A percentile compares a stretch with the other conserved stretches of the same genome.
phyloP scores from a whole-genome alignment of 2,113 vertebrate genomes.

The Fregetta grallaria region DNA sequence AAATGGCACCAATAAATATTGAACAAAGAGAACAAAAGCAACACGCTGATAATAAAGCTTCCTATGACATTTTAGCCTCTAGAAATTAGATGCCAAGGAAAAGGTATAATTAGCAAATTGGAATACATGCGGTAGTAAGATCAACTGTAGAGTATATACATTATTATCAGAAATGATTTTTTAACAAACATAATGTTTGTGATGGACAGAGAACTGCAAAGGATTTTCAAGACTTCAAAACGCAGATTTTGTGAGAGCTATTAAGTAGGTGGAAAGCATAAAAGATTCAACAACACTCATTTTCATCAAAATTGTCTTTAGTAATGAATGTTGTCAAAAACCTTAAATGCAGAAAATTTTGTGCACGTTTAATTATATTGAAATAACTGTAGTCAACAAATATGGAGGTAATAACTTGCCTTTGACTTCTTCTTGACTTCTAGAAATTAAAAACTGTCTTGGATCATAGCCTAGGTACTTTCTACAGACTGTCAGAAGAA shows the following conservation, averaged over 20 bases:
- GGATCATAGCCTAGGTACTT: neutral
- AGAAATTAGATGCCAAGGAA: neutral
- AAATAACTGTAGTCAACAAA: neutral
- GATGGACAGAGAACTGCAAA: neutral
- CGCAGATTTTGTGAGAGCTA: neutral
- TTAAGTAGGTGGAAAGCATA: neutral
- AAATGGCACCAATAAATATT: neutral
- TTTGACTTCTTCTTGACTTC: neutral
- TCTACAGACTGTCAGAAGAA: neutral
- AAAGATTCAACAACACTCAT: neutral
- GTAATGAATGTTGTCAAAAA: neutral
- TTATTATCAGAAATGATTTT: constrained; percentile 18
- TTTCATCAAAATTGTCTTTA: neutral
- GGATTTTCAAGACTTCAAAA: neutral
- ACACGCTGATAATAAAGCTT: neutral
- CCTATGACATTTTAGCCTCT: neutral
- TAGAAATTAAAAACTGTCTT: neutral
- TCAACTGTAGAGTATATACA: neutral
- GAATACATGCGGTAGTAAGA: neutral
- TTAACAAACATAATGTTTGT: neutral
- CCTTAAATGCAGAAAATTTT: neutral
- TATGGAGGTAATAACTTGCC: neutral
- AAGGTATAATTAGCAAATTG: constrained; percentile 2
- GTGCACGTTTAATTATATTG: neutral
- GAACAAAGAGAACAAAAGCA: neutral